phyloP scores from a whole-genome alignment of 2,113 vertebrate genomes.

The Junco hyemalis region DNA sequence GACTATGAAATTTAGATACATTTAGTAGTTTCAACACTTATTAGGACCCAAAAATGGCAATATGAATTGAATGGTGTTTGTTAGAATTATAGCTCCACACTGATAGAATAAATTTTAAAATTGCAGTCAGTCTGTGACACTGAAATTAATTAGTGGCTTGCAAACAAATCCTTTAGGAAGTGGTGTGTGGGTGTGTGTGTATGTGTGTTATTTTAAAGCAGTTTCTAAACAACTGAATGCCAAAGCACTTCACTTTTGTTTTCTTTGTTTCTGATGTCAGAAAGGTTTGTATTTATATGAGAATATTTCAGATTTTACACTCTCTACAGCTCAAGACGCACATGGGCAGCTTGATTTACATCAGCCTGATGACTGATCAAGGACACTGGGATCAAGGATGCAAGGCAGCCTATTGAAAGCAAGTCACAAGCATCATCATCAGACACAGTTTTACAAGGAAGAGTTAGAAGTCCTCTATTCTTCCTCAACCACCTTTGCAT shows the following conservation, averaged over 20 bases:
- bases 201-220: neutral
- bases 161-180: conserved; percentile 58
- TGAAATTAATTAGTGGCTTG: conserved; percentile 35
- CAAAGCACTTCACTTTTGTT: neutral
- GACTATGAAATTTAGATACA: conserved; percentile 17
- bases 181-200: neutral
- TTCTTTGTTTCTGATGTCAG: conserved; percentile 3
- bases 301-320: neutral
- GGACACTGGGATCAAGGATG: neutral
- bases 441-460: neutral
- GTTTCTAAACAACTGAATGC: neutral
- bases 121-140: conserved; percentile 10
- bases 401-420: neutral
- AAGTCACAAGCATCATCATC: neutral
- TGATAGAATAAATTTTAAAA: conserved; percentile 31
- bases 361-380: neutral
- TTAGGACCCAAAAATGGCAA: conserved; percentile 12
- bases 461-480: neutral
- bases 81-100: conserved; percentile 37
- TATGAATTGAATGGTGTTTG: conserved; percentile 14
- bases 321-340: neutral
- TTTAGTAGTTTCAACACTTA: neutral
- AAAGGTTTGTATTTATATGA: neutral
- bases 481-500: neutral
- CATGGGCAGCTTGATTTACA: neutral